A percentile compares a stretch with the other conserved stretches of the same genome.
phyloP scores from a whole-genome alignment of 2,113 vertebrate species.

The Spea multiplicata region DNA sequence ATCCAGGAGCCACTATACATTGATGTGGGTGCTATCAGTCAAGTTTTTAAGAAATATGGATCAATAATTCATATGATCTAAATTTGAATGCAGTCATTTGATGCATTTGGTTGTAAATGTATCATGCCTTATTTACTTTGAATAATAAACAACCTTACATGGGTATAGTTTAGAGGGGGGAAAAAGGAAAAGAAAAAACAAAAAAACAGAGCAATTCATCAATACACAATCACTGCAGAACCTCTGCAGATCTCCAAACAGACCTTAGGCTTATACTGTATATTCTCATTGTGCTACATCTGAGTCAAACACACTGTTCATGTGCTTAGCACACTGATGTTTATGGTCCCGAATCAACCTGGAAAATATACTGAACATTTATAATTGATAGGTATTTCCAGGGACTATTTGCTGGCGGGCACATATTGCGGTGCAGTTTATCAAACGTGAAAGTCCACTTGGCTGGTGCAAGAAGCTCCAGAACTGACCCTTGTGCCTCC shows the following conservation, averaged over 20 bases:
- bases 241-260: not conserved
- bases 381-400: not conserved
- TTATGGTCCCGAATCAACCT: not conserved
- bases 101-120: conserved; percentile 18
- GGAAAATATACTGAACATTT: not conserved
- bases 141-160: not conserved
- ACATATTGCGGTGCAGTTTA: not conserved
- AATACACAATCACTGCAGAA: not conserved
- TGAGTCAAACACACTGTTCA: not conserved
- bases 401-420: not conserved
- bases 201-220: not conserved
- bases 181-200: not conserved
- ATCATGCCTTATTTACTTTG: not conserved
- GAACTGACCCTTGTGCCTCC: not conserved
- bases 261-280: conserved; percentile 9
- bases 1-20: not conserved
- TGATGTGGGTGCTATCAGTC: conserved; percentile 13
- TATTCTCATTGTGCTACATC: not conserved
- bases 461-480: not conserved
- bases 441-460: not conserved
- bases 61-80: conserved; percentile 17
- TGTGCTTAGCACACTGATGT: not conserved
- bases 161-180: not conserved
- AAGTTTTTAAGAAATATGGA: conserved; percentile 15
- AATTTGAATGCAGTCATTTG: conserved; percentile 9